Percentiles rank a stretch among this genome's conserved stretches.
Conservation (phyloP, 2,888 invertebrate species). For the Lasioglossum calceatum region DNA sequence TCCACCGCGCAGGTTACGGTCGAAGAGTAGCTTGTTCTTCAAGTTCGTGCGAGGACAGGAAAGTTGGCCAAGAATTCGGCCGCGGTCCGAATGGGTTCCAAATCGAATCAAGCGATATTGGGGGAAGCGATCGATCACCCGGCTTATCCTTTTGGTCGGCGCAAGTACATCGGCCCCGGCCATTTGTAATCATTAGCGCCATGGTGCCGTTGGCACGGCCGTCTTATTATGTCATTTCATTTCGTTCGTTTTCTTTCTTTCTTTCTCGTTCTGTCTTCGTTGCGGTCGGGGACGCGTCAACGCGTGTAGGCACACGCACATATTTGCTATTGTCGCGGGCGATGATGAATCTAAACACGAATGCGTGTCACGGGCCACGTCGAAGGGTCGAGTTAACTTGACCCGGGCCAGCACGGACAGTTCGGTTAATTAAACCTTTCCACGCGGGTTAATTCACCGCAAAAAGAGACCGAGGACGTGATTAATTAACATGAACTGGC, state of each 20-base stretch:
- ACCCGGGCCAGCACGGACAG: not conserved
- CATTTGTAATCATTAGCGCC: slow-evolving; percentile 81
- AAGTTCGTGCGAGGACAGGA: slow-evolving; percentile 17
- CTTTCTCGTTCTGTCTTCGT: slow-evolving; percentile 34
- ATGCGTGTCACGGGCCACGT: slow-evolving; percentile 14
- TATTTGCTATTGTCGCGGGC: slow-evolving; percentile 47
- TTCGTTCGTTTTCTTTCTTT: slow-evolving; percentile 63
- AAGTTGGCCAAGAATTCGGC: slow-evolving; percentile 56
- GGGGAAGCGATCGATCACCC: slow-evolving; percentile 70
- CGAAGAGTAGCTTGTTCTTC: not conserved
- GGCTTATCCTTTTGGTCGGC: slow-evolving; percentile 66
- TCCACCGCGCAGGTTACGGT: slow-evolving; percentile 16
- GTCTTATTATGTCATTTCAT: slow-evolving; percentile 80
- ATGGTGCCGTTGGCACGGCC: slow-evolving; percentile 76
- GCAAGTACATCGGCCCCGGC: slow-evolving; percentile 63
- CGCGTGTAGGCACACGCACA: slow-evolving; percentile 27
- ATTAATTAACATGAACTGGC: not conserved
- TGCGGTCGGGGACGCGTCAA: slow-evolving; percentile 38
- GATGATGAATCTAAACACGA: slow-evolving; percentile 55
- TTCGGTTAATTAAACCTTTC: slow-evolving; percentile 35
- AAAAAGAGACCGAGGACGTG: not conserved
- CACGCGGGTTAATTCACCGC: not conserved
- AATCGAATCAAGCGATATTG: slow-evolving; percentile 71
- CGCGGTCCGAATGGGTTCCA: slow-evolving; percentile 52
- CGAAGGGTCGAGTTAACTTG: slow-evolving; percentile 35